Base-by-base conservation (phyloP, 1,140 invertebrate species). In the Listronotus bonariensis region DNA sequence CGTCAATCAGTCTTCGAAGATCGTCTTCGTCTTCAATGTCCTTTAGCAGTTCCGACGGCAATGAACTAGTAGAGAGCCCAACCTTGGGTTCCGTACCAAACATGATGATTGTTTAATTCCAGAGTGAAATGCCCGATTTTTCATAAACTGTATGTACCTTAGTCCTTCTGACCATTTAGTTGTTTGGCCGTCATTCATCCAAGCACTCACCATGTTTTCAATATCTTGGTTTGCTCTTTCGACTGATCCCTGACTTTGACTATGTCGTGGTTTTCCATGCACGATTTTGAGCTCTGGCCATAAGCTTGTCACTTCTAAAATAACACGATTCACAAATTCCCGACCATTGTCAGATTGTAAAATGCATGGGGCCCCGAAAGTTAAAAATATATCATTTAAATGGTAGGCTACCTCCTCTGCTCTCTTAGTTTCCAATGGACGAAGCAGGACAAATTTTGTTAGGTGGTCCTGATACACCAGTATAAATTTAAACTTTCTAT, bases 291-390 rank as follows among this genome's bases (percentile, higher is more conserved):
- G 48, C 57, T 79, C 76, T 31, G 68, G 70, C 57, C 41, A 62
- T 8, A 31, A 17, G 7, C 6, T 14, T 10, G 3, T 11, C 6
- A 52, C 11, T 51, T 76, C 48, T 34, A 67, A 18, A 36, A 81
- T 74, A 12, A 80, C 63, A 15, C 65, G 12, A 59, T 79, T 79
- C 3, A 10, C 46, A 74, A 81, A 80, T 72, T 80, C 79, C 41
- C n/a, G n/a, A n/a, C n/a, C n/a, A n/a, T n/a, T n/a, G n/a, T n/a
- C n/a, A n/a, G n/a, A n/a, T n/a, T n/a, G n/a, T n/a, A n/a, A n/a
- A n/a, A n/a, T n/a, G n/a, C n/a, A n/a, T n/a, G n/a, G n/a, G n/a
- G n/a, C n/a, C n/a, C n/a, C n/a, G n/a, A n/a, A n/a, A n/a, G n/a
- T n/a, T n/a, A n/a, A n/a, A n/a, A n/a, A n/a, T n/a, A n/a, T 36